Percentiles rank a stretch among this genome's conserved stretches.
Evolutionary conservation across 2,113 vertebrate genomes (phyloP).

Genomic region (Calidris pygmaea): DNA sequence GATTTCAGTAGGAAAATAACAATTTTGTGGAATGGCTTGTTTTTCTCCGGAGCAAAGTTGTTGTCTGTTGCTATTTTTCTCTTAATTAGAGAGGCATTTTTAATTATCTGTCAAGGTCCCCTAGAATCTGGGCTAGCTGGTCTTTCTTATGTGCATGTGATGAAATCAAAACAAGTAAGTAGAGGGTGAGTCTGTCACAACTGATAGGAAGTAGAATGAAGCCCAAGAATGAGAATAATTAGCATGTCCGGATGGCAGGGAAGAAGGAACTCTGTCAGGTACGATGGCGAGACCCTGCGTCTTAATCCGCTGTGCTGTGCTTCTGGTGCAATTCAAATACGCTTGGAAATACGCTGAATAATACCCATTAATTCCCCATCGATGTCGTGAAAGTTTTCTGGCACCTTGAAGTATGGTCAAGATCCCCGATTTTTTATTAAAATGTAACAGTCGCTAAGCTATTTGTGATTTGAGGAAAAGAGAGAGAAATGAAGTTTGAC

Average conservation of each 20-base stretch:
- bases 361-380: neutral
- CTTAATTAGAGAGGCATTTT: slow-evolving; percentile 49
- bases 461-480: neutral
- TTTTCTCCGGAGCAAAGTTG: slow-evolving; percentile 5
- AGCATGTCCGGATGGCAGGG: neutral
- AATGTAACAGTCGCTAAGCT: neutral
- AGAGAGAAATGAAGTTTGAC: neutral
- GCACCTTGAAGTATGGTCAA: neutral
- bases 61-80: slow-evolving; percentile 12
- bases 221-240: slow-evolving; percentile 18
- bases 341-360: neutral
- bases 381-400: neutral
- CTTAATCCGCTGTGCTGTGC: neutral
- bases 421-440: neutral
- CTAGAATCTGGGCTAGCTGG: slow-evolving; percentile 3
- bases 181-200: neutral
- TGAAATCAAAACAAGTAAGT: slow-evolving; percentile 21
- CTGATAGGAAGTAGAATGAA: slow-evolving; percentile 1
- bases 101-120: slow-evolving; percentile 46
- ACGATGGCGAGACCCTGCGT: neutral
- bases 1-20: neutral
- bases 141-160: neutral
- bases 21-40: slow-evolving; percentile 3
- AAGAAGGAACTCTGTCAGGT: neutral
- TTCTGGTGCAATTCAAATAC: neutral